These are phyloP conservation scores for Dendrolimus punctatus DNA, from an alignment of 1,140 invertebrate species.

Conservation along the genomic window DNA sequence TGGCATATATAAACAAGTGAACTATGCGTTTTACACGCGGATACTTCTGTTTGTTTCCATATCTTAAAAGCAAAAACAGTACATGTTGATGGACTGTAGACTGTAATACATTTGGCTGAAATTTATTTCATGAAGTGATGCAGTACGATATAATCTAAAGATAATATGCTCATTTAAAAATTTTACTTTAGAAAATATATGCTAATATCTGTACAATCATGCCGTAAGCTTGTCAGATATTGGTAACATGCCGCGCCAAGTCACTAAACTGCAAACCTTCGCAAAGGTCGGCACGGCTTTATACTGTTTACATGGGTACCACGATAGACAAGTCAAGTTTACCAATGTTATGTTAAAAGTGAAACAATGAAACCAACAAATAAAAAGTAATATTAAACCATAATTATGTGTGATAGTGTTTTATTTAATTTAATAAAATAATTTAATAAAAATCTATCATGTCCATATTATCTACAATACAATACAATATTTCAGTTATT, in stretches of 20 bases:
- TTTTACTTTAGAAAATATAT: background rate
- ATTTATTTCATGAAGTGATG: background rate
- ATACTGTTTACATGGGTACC: conserved; percentile 39
- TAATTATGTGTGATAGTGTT: background rate
- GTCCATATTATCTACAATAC: no score
- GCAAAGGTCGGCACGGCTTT: conserved; percentile 49
- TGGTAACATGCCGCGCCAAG: conserved; percentile 11
- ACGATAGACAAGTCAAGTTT: conserved; percentile 16
- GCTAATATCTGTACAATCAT: conserved; percentile 26
- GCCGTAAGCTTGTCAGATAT: conserved; percentile 15
- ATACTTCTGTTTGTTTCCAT: no score
- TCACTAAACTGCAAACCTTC: conserved; percentile 28
- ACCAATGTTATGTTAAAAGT: conserved; percentile 2
- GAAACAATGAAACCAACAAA: conserved; percentile 24
- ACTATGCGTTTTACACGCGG: no score
- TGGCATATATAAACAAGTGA: no score
- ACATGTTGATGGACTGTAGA: background rate
- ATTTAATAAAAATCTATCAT: no score
- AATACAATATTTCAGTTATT: no score
- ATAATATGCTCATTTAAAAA: no score
- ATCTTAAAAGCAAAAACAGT: background rate
- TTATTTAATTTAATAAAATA: no score
- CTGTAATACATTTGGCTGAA: background rate
- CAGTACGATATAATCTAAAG: no score
- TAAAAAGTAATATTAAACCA: conserved; percentile 40